Base-by-base conservation (phyloP, 2,888 invertebrate genomes). In the Philhelius pedissequus region DNA sequence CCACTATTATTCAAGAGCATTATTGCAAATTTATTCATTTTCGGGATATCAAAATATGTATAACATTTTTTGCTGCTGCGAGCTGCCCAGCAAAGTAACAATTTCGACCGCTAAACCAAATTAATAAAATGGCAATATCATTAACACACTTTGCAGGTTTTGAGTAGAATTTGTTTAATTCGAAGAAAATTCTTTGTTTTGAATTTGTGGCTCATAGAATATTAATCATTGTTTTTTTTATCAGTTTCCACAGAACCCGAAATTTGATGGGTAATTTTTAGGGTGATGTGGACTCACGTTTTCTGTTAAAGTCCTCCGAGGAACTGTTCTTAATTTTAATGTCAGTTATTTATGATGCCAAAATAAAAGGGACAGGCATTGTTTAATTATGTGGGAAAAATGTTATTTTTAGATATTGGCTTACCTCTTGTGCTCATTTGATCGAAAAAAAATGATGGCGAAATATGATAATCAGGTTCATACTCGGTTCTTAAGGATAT, bases 191-290 rank as follows among this genome's bases (percentile, higher is more conserved):
- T 77, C 27, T 52, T 38, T 73, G 5, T 50, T 1, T 50, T 1
- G 48, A 68, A 73, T n/a, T n/a, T 62, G 52, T 35, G 38, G n/a
- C 52, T 54, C 20, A 3, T 35, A 45, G 45, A 69, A 52, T 73
- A 83, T 83, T 78, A 78, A 78, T 83, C 82, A 83, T 62, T 78
- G 82, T 78, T 83, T 69, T 69, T 78, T 50, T 45, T n/a, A n/a
- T n/a, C n/a, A n/a, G n/a, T 48, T 82, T 83, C 73, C 58, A 56
- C 48, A 18, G 78, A 83, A 78, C 50, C 68, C 78, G 62, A 71
- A 73, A 15, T 40, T 3, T 0, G 15, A 15, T 40, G n/a, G 40
- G 38, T 40, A 3, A 15, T 40, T 40, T 1, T 7, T 2, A 15
- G n/a, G 50, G 7, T 45, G 22, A 75, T 79, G 60, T 74, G 79